Percentiles rank a stretch among this genome's conserved stretches.
Conservation (phyloP, 2,113 vertebrate genomes). For the Eulemur macaco region DNA sequence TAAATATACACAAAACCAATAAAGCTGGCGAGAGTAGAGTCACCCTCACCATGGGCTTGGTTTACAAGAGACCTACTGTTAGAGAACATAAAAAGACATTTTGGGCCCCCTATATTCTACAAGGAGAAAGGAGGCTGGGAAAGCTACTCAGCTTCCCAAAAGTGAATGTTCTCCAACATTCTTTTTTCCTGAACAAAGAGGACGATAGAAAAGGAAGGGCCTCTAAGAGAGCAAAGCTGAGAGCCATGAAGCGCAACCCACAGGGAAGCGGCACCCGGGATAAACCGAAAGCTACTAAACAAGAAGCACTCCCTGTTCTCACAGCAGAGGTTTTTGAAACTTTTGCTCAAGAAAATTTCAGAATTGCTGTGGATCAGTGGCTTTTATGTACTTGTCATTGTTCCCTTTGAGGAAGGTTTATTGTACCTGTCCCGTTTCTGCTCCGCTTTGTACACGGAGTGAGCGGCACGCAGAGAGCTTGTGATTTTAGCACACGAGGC, state of each 20-base stretch:
- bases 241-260: not conserved
- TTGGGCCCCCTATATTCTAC: not conserved
- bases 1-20: constrained; percentile 1
- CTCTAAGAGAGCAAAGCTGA: not conserved
- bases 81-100: not conserved
- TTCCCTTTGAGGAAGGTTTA: not conserved
- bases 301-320: not conserved
- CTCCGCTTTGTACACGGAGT: not conserved
- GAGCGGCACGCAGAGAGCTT: not conserved
- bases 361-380: not conserved
- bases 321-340: not conserved
- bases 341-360: constrained; percentile 14
- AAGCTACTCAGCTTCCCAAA: not conserved
- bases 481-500: not conserved
- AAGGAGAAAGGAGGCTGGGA: not conserved
- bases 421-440: not conserved
- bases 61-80: not conserved
- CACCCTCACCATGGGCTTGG: not conserved
- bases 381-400: not conserved
- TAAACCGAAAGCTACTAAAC: not conserved
- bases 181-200: not conserved
- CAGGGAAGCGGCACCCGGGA: not conserved
- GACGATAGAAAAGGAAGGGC: not conserved
- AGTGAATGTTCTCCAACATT: not conserved
- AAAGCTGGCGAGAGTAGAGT: not conserved